phyloP scores from a whole-genome alignment of 2,888 invertebrate species.

The Tetramorium bicarinatum region DNA sequence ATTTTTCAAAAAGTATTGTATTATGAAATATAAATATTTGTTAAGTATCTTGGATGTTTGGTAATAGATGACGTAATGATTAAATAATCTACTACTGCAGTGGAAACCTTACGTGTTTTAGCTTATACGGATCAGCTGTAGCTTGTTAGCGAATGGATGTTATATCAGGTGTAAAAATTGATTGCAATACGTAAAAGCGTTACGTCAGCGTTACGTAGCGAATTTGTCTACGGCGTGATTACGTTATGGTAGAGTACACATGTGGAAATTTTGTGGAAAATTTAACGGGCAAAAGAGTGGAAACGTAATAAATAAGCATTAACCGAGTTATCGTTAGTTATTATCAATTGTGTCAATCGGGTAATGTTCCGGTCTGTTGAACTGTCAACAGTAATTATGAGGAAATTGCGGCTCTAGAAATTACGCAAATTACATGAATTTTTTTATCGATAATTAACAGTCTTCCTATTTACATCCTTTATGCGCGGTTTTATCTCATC shows the following conservation, averaged over 20 bases:
- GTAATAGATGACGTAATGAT: not conserved
- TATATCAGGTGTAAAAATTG: not conserved
- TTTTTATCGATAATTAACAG: not conserved
- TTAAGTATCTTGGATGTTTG: not conserved
- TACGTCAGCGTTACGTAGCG: not conserved
- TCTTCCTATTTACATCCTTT: not conserved
- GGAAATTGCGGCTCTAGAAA: not conserved
- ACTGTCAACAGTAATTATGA: not conserved
- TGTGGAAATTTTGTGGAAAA: constrained; percentile 19
- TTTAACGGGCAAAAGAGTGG: not conserved
- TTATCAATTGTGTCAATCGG: not conserved
- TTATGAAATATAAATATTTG: not conserved
- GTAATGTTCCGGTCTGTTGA: not conserved
- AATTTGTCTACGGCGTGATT: not conserved
- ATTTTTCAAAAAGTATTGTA: not conserved
- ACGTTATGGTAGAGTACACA: not conserved
- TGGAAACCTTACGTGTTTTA: not conserved
- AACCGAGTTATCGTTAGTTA: not conserved
- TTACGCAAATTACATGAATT: not conserved
- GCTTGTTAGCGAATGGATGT: not conserved
- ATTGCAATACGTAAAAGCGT: not conserved
- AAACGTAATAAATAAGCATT: constrained; percentile 20
- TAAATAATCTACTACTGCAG: not conserved
- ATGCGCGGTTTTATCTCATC: not conserved
- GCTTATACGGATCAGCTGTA: not conserved